Percentiles rank a stretch among this genome's conserved stretches.
phyloP scores from a whole-genome alignment of 2,113 vertebrate genomes.

The Ciconia stormi region DNA sequence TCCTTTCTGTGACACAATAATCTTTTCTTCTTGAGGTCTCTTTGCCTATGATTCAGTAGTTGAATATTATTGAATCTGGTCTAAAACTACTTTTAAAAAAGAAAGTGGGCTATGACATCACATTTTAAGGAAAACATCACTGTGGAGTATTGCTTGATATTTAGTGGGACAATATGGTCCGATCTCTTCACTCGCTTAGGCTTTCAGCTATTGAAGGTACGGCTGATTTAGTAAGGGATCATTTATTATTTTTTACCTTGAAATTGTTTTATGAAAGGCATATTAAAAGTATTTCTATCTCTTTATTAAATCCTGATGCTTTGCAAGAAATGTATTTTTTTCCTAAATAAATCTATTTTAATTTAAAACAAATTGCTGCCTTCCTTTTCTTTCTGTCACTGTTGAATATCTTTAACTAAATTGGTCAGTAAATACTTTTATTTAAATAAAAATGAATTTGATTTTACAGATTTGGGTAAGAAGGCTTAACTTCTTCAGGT shows the following conservation, averaged over 20 bases:
- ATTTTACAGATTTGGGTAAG: not conserved
- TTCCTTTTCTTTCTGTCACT: not conserved
- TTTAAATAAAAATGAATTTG: not conserved
- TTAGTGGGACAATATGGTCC: not conserved
- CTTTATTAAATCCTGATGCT: not conserved
- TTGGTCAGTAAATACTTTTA: not conserved
- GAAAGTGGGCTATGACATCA: not conserved
- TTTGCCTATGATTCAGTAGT: not conserved
- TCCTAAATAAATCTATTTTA: not conserved
- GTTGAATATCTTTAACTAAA: not conserved
- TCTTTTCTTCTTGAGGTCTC: not conserved
- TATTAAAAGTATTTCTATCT: not conserved
- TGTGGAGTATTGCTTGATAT: not conserved
- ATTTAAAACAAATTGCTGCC: not conserved
- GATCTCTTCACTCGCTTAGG: not conserved
- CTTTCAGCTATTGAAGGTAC: not conserved
- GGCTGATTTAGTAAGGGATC: not conserved
- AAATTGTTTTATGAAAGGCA: not conserved
- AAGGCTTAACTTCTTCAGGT: not conserved
- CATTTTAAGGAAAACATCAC: not conserved
- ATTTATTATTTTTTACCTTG: not conserved
- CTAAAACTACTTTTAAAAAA: not conserved
- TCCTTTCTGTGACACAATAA: not conserved
- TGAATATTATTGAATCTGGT: not conserved
- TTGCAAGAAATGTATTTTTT: not conserved